These are phyloP conservation scores for Epistrophe eligans DNA, from an alignment of 2,888 invertebrate species.

Conservation along the genomic window DNA sequence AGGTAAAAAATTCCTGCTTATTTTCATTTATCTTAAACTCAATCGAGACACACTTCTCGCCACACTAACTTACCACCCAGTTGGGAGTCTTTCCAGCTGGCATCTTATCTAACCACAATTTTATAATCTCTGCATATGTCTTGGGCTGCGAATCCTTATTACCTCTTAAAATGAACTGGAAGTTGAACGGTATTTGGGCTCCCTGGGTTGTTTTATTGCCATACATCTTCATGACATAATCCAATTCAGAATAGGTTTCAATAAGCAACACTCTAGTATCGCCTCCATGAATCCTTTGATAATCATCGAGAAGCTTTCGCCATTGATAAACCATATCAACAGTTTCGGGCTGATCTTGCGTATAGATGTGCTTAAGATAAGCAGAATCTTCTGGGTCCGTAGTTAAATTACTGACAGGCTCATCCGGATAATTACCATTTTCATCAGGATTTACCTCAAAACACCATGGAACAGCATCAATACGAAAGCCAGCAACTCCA, in stretches of 20 bases:
- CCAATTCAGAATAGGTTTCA: conserved; percentile 86
- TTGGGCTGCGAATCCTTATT: conserved; percentile 85
- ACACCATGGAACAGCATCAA: conserved; percentile 88
- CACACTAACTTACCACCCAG: conserved; percentile 87
- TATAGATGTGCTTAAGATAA: conserved; percentile 87
- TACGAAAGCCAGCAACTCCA: conserved; percentile 94
- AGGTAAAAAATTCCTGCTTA: neutral
- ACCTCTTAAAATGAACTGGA: conserved; percentile 86
- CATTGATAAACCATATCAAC: conserved; percentile 88
- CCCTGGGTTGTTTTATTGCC: conserved; percentile 85
- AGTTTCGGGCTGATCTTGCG: conserved; percentile 86
- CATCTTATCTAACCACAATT: conserved; percentile 86
- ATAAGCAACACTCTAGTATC: conserved; percentile 86
- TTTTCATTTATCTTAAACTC: neutral
- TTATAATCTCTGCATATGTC: conserved; percentile 85
- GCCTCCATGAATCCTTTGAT: conserved; percentile 82
- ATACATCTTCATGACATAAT: conserved; percentile 86
- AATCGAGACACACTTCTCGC: neutral
- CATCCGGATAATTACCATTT: conserved; percentile 85
- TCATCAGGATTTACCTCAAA: conserved; percentile 85
- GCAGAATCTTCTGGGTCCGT: conserved; percentile 84
- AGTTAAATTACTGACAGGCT: conserved; percentile 84
- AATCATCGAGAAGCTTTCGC: conserved; percentile 87
- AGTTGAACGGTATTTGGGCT: conserved; percentile 88
- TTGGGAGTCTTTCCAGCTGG: conserved; percentile 85